Evolutionary conservation across 2,888 invertebrate species (phyloP), one percentile per base, ranked within the genome.

Genomic region (Invenusta paracnida): DNA sequence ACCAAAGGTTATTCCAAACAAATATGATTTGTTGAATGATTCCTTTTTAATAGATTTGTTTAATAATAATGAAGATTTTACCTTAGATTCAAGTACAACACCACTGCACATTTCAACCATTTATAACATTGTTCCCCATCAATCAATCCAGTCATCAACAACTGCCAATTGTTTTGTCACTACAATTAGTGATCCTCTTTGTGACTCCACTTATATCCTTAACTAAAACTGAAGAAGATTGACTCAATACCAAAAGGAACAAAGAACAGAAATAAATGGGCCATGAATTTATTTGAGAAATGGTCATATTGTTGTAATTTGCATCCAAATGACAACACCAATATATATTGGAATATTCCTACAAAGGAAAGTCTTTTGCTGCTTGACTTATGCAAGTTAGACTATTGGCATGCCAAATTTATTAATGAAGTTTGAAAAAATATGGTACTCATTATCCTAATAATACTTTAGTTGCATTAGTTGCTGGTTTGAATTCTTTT

Each of bases 41-140:
- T 48, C 5, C 48, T 48, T 48, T 48, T 48, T 48, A 48, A 48
- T 48, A 17, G 48, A 48, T 48, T 48, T 48, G 17, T 48, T 48
- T 48, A 48, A 48, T 48, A 48, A 48, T 48, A 48, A 48, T 48
- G 48, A 48, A 48, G 11, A 48, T 48, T 48, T 48, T 48, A 48
- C 48, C 48, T 48, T 48, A 48, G 48, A 48, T 48, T 48, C 48
- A 48, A 48, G 48, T 48, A 48, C 48, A 48, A 48, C 11, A 48
- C 48, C 48, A 48, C 48, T 48, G 48, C 48, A 48, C 48, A 5
- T 48, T 48, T 48, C 48, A 17, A 48, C 48, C 48, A 48, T 11
- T 48, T 11, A 48, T 48, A 48, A 48, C 48, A 48, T 48, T 17
- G 48, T 48, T 48, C 93, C 92, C 98, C 97, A 30, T 96, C 95